A percentile compares a stretch with the other conserved stretches of the same genome.
These are phyloP conservation scores for Archivesica marissinica DNA, from an alignment of 1,140 invertebrate species.

Conservation along the genomic window DNA sequence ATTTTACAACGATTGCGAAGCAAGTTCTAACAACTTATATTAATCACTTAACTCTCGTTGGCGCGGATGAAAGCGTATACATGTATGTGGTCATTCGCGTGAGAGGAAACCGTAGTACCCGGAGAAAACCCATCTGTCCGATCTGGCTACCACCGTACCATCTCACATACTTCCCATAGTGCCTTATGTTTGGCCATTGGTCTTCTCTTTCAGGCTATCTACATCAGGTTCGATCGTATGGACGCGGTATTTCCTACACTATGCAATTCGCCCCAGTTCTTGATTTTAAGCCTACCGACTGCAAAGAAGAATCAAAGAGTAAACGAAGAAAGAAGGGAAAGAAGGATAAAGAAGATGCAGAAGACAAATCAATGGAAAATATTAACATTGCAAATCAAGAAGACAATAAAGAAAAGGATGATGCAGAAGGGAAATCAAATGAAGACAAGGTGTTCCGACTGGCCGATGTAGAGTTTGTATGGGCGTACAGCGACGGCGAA, in stretches of 20 bases:
- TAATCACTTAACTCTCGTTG: no score
- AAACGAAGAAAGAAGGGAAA: slow-evolving; percentile 50
- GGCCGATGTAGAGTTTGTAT: slow-evolving; percentile 70
- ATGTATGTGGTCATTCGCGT: no score
- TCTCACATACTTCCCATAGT: no score
- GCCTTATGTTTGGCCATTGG: no score
- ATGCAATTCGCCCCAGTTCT: slow-evolving; percentile 75
- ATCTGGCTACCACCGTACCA: no score
- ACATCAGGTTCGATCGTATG: slow-evolving; percentile 83
- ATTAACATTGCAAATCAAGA: neutral
- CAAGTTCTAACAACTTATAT: no score
- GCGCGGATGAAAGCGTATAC: no score
- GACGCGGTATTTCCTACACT: slow-evolving; percentile 80
- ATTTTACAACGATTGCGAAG: no score
- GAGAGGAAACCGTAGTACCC: no score
- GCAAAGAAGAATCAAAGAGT: slow-evolving; percentile 65
- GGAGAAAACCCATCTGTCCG: no score
- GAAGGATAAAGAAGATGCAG: slow-evolving; percentile 26
- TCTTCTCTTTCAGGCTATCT: slow-evolving; percentile 75
- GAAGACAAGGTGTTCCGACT: slow-evolving; percentile 53
- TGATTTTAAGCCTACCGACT: slow-evolving; percentile 74
- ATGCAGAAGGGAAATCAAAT: neutral
- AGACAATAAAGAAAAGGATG: neutral
- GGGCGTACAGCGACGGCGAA: slow-evolving; percentile 70
- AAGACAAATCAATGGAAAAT: neutral